Conservation (phyloP, 2,888 invertebrate genomes). For the Trichogramma evanescens region DNA sequence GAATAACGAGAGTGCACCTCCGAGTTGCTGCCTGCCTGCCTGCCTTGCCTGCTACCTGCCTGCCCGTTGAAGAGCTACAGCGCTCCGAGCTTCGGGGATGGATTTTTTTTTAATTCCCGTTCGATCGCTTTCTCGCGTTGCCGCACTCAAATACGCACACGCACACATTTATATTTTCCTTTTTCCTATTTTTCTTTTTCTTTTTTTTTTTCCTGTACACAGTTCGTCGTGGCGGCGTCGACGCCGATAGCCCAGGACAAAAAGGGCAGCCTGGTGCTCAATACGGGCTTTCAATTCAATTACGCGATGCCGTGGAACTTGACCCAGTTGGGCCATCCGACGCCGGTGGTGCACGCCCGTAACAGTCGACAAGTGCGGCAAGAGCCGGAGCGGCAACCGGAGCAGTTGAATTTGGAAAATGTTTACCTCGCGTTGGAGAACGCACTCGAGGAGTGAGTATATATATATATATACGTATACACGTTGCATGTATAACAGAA, state of each 20-base stretch:
- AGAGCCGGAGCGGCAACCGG: background rate
- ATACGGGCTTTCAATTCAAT: conserved; percentile 42
- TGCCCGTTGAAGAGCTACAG: no score
- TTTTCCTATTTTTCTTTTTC: conserved; percentile 1
- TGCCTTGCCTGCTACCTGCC: no score
- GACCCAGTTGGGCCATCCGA: conserved; percentile 33
- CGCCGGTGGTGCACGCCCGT: conserved; percentile 34
- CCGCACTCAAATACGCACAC: background rate
- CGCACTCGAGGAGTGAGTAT: conserved; percentile 34
- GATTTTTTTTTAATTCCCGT: no score
- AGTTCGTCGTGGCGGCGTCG: conserved; percentile 39
- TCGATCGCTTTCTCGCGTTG: no score
- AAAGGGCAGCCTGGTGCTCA: conserved; percentile 35
- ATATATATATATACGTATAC: no score
- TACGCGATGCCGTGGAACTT: conserved; percentile 40
- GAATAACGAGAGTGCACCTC: conserved; percentile 11
- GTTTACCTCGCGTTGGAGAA: conserved; percentile 37
- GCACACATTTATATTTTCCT: background rate
- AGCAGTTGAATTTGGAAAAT: conserved; percentile 32
- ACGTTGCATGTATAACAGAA: background rate
- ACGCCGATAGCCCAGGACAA: conserved; percentile 37
- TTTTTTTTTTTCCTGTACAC: conserved; percentile 10
- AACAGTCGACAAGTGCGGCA: conserved; percentile 27
- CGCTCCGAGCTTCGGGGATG: no score
- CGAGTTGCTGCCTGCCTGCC: background rate